Percentiles rank a stretch among this genome's conserved stretches.
phyloP scores from a whole-genome alignment of 2,888 invertebrate genomes.

The Muschampia staudingeri region DNA sequence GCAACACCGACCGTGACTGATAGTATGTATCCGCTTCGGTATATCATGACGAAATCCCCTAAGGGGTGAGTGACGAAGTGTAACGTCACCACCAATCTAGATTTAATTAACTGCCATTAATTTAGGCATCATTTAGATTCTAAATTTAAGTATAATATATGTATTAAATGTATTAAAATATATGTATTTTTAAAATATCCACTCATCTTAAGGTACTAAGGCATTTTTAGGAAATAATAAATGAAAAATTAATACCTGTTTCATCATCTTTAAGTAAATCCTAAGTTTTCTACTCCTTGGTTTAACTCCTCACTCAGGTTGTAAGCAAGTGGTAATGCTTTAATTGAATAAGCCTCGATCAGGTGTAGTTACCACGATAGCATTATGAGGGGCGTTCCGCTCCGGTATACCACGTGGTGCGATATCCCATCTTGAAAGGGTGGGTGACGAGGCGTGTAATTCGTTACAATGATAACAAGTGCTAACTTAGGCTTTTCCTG shows the following conservation, averaged over 20 bases:
- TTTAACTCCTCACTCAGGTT: neutral
- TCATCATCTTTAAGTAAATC: no score
- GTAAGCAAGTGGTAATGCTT: neutral
- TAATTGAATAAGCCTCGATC: neutral
- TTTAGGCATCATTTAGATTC: no score
- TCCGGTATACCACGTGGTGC: conserved; percentile 7
- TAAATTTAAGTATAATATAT: no score
- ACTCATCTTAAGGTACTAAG: no score
- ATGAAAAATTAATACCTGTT: no score
- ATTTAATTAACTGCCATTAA: no score
- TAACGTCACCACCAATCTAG: conserved; percentile 31
- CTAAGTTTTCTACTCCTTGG: no score
- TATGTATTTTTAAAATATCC: no score
- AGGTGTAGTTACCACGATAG: neutral
- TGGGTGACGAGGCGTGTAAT: neutral
- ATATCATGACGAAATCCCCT: conserved; percentile 23
- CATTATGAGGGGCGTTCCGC: neutral
- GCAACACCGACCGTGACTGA: conserved; percentile 59
- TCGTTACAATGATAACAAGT: neutral
- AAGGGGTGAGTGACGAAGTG: conserved; percentile 36
- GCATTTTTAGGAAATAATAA: no score
- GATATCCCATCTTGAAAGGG: neutral
- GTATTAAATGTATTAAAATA: no score
- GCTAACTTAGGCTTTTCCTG: neutral
- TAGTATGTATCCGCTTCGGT: conserved; percentile 13